Evolutionary conservation across 1,140 invertebrate species (phyloP), one percentile per base, ranked within the genome.

Genomic region (Bombus sylvicola): DNA sequence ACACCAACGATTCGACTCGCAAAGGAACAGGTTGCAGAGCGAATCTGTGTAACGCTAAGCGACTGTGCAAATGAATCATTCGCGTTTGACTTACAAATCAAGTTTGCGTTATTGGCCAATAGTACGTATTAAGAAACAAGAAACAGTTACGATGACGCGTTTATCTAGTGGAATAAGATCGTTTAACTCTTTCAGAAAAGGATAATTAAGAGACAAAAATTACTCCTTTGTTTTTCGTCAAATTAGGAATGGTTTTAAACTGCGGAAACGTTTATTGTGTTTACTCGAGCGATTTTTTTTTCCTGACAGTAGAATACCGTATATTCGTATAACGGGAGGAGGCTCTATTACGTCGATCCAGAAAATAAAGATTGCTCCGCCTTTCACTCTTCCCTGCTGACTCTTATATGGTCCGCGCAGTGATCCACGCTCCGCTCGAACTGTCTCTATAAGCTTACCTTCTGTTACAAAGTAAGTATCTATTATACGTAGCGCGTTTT

Each of bases 331-430:
- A 86, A 86, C 39, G 73, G 59, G 47, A 72, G 47, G 22, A 5
- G 34, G 39, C 39, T 62, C 59, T 72, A 47, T 89, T 89, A 81
- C 75, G 72, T 89, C 72, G 59, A 83, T 80, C 15, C 31, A 64
- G 41, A 83, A 79, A 86, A 89, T 82, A 89, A 82, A 72, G 72
- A 89, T 86, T 68, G 72, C 76, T 31, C 64, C 66, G 85, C 43
- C 84, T 89, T 89, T 89, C 88, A 81, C 87, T 89, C 66, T 66
- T 83, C 39, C 8, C 37, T 34, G 12, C 31, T 59, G 41, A 31
- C 43, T 69, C 74, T 80, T 78, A 86, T 69, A 53, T 53, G 47
- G 18, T 53, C 18, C 5, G 18, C 18, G 47, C 18, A 53, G 66
- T 31, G 37, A 47, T 68, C 34, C 41, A 22, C n/a, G 18, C 22